These are phyloP conservation scores for Amyelois transitella DNA, from an alignment of 1,140 invertebrate genomes.

Conservation along the genomic window DNA sequence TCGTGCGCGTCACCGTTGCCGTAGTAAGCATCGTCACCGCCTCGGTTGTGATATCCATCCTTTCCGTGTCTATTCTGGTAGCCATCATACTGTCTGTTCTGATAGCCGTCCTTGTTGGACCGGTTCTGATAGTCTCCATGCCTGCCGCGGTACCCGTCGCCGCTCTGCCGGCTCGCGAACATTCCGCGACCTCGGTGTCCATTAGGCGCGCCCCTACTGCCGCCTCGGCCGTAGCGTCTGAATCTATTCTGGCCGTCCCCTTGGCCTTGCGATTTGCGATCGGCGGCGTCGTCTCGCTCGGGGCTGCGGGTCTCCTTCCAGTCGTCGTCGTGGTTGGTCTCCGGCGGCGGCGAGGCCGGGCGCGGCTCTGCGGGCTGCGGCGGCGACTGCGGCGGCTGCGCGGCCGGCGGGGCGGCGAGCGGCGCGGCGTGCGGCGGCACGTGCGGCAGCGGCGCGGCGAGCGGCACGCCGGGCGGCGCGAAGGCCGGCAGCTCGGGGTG, in stretches of 20 bases:
- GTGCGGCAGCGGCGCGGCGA: conserved; percentile 25
- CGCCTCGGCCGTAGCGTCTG: conserved; percentile 43
- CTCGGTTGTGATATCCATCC: conserved; percentile 48
- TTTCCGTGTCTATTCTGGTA: conserved; percentile 52
- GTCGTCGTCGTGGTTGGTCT: conserved; percentile 37
- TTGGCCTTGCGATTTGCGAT: conserved; percentile 54
- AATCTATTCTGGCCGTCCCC: conserved; percentile 57
- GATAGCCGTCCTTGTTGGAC: conserved; percentile 47
- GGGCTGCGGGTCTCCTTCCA: conserved; percentile 50
- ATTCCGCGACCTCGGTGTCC: conserved; percentile 56
- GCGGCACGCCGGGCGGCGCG: conserved; percentile 18
- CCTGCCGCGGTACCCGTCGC: conserved; percentile 40
- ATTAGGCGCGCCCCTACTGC: conserved; percentile 44
- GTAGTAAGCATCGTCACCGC: conserved; percentile 55
- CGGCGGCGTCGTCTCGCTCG: conserved; percentile 42
- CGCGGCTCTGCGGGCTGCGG: no score
- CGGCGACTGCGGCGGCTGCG: conserved; percentile 6
- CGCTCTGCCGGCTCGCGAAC: conserved; percentile 44
- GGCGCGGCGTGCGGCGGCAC: conserved; percentile 9
- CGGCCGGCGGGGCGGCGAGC: background rate
- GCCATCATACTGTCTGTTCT: conserved; percentile 49
- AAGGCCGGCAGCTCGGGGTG: conserved; percentile 43
- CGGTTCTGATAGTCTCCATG: conserved; percentile 50
- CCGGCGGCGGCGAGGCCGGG: conserved; percentile 20
- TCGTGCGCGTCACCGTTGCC: conserved; percentile 59